Percentiles rank a stretch among this genome's conserved stretches.
These are phyloP conservation scores for Drosophila prolongata DNA, from an alignment of 2,888 invertebrate species.

Conservation along the genomic window DNA sequence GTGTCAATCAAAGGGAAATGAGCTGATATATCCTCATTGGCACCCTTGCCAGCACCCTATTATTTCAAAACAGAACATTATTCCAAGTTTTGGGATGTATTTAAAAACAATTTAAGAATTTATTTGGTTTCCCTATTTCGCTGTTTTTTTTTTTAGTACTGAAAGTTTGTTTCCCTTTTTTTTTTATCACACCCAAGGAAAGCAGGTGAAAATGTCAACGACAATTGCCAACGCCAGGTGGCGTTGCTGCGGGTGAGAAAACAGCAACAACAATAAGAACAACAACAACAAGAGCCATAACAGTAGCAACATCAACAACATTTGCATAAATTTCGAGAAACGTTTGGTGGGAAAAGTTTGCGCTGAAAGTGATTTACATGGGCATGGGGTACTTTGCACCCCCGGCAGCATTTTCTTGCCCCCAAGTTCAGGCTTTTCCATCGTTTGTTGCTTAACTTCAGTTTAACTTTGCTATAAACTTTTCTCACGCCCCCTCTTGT, in stretches of 20 bases:
- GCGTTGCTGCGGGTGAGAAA: conserved; percentile 27
- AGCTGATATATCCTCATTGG: conserved; percentile 2
- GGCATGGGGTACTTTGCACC: conserved; percentile 35
- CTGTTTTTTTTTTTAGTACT: conserved; percentile 3
- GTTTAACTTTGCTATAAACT: conserved; percentile 78
- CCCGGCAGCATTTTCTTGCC: conserved; percentile 33
- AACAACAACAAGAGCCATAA: conserved; percentile 44
- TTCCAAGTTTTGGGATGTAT: conserved; percentile 20
- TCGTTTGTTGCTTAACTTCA: conserved; percentile 71
- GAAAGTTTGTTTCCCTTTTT: conserved; percentile 50
- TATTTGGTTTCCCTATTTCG: conserved; percentile 35
- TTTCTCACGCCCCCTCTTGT: conserved; percentile 51
- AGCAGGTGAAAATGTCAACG: conserved; percentile 65
- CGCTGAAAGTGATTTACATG: conserved; percentile 75
- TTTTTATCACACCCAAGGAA: conserved; percentile 44
- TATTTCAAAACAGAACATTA: conserved; percentile 1
- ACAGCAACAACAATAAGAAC: conserved; percentile 27
- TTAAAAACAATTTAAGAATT: conserved; percentile 51
- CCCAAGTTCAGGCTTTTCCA: conserved; percentile 33
- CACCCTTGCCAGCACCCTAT: conserved; percentile 7
- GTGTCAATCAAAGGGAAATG: conserved; percentile 54
- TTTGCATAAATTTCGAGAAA: conserved; percentile 74
- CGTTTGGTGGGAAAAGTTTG: conserved; percentile 67
- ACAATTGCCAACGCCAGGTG: conserved; percentile 71
- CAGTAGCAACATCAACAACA: conserved; percentile 65